These are phyloP conservation scores for Isaurus tuberculatus DNA, from an alignment of 92 coral and sea anemone species.

Conservation along the genomic window DNA sequence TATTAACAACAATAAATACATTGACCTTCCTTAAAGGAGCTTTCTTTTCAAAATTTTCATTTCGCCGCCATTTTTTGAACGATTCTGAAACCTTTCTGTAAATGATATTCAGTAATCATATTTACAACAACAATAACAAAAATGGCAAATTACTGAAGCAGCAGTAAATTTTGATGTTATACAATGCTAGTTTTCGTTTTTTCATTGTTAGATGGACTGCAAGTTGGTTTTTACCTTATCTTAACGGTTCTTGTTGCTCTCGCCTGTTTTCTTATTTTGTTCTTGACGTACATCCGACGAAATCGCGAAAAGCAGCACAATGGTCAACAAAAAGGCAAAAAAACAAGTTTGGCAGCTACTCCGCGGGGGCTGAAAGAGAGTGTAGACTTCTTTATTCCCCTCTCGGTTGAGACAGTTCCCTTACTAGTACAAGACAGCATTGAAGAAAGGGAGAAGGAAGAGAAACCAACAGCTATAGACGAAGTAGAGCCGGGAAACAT, in stretches of 20 bases:
- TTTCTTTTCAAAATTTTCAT: too few species aligned
- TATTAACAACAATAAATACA: too few species aligned
- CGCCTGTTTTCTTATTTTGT: slow-evolving; percentile 23
- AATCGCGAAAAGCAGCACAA: slow-evolving; percentile 9
- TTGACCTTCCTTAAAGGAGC: too few species aligned
- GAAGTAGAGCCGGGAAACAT: not conserved
- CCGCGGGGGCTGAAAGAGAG: slow-evolving; percentile 18
- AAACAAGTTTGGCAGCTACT: slow-evolving; percentile 18
- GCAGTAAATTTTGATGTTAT: too few species aligned
- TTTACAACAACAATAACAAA: too few species aligned
- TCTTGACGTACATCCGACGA: slow-evolving; percentile 9
- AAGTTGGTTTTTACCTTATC: slow-evolving; percentile 12
- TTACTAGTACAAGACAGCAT: slow-evolving; percentile 27
- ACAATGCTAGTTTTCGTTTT: not conserved
- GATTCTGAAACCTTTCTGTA: too few species aligned
- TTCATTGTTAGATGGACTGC: not conserved
- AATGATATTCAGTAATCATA: too few species aligned
- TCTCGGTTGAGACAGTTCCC: slow-evolving; percentile 8
- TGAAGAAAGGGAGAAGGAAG: slow-evolving; percentile 2
- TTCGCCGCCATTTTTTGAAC: too few species aligned
- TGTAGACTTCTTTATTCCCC: slow-evolving; percentile 23
- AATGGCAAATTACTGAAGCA: too few species aligned
- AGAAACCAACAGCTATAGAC: not conserved
- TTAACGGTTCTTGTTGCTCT: slow-evolving; percentile 24
- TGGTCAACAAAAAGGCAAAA: too few species aligned